A percentile compares a stretch with the other conserved stretches of the same genome.
Evolutionary conservation across 2,113 vertebrate genomes (phyloP).

Genomic region (Petrocephalus zakoni): DNA sequence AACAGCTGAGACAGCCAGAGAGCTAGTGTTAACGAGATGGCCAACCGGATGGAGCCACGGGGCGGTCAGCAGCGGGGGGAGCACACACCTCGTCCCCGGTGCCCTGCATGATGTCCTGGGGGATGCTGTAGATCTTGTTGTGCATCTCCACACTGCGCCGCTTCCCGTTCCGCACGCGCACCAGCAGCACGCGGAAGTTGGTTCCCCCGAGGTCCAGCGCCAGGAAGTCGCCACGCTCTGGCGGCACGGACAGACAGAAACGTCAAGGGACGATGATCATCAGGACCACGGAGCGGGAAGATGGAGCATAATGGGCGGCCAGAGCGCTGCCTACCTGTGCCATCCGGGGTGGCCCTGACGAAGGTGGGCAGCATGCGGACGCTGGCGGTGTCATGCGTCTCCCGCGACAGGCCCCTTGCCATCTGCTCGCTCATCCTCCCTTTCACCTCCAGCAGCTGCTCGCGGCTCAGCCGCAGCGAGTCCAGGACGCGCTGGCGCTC

Average conservation of each 20-base stretch:
- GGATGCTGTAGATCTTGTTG: constrained; percentile 94
- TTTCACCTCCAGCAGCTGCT: constrained; percentile 86
- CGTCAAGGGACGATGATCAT: background rate
- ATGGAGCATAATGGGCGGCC: too few relatives aligned
- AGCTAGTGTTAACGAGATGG: background rate
- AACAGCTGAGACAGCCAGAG: constrained; percentile 70
- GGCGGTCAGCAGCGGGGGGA: background rate
- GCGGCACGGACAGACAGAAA: background rate
- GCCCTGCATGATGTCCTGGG: constrained; percentile 84
- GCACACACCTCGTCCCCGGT: constrained; percentile 83
- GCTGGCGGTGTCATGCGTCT: constrained; percentile 59
- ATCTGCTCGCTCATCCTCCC: constrained; percentile 73
- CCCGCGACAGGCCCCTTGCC: constrained; percentile 67
- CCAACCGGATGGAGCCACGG: too few relatives aligned
- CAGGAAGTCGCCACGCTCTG: constrained; percentile 90
- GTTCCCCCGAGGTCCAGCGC: constrained; percentile 92
- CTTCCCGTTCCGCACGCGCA: constrained; percentile 72
- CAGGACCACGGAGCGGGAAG: background rate
- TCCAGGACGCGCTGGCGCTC: constrained; percentile 75
- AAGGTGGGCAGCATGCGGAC: constrained; percentile 94
- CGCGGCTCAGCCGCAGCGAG: constrained; percentile 64
- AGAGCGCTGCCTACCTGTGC: constrained; percentile 68
- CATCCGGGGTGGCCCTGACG: constrained; percentile 83
- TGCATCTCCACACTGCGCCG: constrained; percentile 81
- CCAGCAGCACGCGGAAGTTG: constrained; percentile 89